Evolutionary conservation across 2,888 invertebrate species (phyloP), one percentile per base, ranked within the genome.

Genomic region (Agrochola lota): DNA sequence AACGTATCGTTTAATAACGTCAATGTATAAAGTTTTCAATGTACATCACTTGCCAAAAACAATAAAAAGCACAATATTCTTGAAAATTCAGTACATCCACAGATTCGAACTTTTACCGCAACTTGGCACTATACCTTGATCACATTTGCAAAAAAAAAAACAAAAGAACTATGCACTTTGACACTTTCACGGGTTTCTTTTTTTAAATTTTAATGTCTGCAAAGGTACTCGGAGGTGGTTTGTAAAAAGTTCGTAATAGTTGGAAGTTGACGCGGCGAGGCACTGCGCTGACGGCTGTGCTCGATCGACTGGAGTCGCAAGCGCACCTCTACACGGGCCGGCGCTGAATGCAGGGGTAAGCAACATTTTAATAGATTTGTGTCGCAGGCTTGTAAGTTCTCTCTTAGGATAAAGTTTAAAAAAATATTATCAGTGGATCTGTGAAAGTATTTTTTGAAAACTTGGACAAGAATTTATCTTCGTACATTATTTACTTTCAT

Each of bases 301-400:
- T 93, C 95, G 94, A 94, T 91, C 93, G 95, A 96, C 96, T 96
- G 96, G 92, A 89, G 91, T 91, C 95, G 95, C 95, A 92, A 91
- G 95, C 96, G 96, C 96, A 94, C 83, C 92, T 93, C 91, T 80
- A 90, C 92, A 83, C 92, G 90, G 91, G 90, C 91, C 92, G 90
- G 91, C 89, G 91, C 90, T 91, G 87, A 91, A 90, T 81, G 80
- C 92, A 93, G 95, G 89, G 74, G 85, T 85, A 9, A 78, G 1
- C 88, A 96, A 95, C 95, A 89, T 93, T 95, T 93, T 90, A 40
- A n/a, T 26, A n/a, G 15, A 57, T 26, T 49, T 62, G 9, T 76
- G n/a, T 5, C 26, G 43, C 2, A 12, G 49, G 9, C 35, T 52
- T 68, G 35, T 15, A 40, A 71, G 11, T 70, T 73, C 8, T 52